A percentile compares a stretch with the other conserved stretches of the same genome.
phyloP scores from a whole-genome alignment of 2,797 vertebrate species.

The Falco columbarius region DNA sequence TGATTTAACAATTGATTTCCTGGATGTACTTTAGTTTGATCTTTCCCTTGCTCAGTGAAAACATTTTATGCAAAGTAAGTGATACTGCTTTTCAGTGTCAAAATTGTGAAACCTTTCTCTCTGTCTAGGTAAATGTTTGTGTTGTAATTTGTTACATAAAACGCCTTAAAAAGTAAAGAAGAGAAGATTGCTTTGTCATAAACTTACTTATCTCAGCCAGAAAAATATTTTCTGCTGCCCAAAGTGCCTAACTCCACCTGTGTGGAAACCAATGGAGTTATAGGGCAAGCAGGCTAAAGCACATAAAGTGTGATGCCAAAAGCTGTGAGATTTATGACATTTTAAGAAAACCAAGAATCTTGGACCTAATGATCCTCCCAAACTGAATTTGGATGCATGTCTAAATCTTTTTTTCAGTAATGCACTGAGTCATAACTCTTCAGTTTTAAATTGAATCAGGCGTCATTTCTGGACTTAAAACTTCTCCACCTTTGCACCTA shows the following conservation, averaged over 20 bases:
- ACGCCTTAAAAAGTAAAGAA: background rate
- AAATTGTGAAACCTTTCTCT: background rate
- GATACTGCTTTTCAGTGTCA: background rate
- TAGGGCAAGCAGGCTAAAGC: background rate
- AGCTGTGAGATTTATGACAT: background rate
- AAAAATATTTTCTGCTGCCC: background rate
- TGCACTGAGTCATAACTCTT: background rate
- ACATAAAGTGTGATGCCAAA: background rate
- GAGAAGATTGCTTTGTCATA: background rate
- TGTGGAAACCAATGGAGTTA: background rate
- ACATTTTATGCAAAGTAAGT: background rate
- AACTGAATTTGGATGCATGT: background rate
- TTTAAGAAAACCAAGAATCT: background rate
- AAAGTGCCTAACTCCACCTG: background rate
- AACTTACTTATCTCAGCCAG: background rate
- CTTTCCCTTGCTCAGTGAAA: background rate
- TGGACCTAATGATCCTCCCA: background rate
- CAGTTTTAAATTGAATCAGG: background rate
- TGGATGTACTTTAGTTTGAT: background rate
- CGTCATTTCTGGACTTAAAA: background rate
- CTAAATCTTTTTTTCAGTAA: background rate
- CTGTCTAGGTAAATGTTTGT: background rate
- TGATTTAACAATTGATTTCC: background rate
- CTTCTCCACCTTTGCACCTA: background rate
- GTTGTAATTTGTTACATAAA: background rate